These are phyloP conservation scores for Malurus leucopterus DNA, from an alignment of 2,797 vertebrate genomes.

Conservation along the genomic window DNA sequence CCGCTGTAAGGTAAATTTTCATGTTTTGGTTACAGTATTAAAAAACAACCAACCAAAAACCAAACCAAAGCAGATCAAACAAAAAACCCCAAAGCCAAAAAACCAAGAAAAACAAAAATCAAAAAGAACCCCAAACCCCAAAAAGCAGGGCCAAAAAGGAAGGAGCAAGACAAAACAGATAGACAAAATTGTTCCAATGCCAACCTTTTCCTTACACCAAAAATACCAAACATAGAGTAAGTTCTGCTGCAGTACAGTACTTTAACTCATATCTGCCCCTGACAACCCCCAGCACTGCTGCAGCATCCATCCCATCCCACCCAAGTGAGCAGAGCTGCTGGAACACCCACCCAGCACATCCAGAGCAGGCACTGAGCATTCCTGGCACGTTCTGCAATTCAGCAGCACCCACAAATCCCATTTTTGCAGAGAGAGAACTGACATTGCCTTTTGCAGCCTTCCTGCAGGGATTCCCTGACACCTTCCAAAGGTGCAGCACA, in stretches of 20 bases:
- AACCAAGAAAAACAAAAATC: no score
- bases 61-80: no score
- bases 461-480: background rate
- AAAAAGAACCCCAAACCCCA: background rate
- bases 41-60: background rate
- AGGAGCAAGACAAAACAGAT: background rate
- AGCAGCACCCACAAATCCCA: background rate
- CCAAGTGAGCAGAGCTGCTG: background rate
- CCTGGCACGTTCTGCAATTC: background rate
- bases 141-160: background rate
- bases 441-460: background rate
- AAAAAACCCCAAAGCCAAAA: background rate
- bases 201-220: background rate
- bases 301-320: background rate
- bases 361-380: background rate
- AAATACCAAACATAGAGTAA: background rate
- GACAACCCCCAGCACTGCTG: background rate
- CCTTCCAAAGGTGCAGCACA: background rate
- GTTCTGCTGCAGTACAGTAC: background rate
- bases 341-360: background rate
- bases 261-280: background rate
- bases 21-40: background rate
- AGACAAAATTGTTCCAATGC: background rate
- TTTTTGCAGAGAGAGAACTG: background rate
- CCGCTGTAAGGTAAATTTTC: background rate